Percentiles rank a stretch among this genome's conserved stretches.
Evolutionary conservation across 2,113 vertebrate genomes (phyloP).

Genomic region (Clarias batrachus): DNA sequence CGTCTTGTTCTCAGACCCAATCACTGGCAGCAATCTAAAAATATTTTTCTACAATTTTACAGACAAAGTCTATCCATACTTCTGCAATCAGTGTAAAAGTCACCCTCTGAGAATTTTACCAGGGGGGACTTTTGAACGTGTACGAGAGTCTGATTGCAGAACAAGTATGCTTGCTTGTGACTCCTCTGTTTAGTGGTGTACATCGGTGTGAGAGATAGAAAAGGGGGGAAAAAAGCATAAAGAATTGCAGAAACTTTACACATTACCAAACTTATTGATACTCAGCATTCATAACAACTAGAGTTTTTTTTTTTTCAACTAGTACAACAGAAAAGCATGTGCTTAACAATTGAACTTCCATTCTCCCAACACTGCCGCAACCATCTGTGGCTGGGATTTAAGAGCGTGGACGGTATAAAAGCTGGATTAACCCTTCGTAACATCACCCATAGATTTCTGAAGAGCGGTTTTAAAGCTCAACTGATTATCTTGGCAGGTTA

Average conservation of each 20-base stretch:
- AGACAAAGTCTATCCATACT: constrained; percentile 11
- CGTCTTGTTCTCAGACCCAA: not conserved
- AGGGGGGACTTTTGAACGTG: not conserved
- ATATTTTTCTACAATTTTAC: constrained; percentile 22
- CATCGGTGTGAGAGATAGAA: not conserved
- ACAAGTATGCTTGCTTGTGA: not conserved
- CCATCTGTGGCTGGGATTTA: not conserved
- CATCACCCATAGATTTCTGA: no score
- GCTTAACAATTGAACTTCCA: not conserved
- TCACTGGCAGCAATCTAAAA: not conserved
- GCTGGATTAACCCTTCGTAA: no score
- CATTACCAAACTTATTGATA: not conserved
- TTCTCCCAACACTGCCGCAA: not conserved
- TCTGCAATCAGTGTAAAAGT: constrained; percentile 7
- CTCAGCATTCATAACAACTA: not conserved
- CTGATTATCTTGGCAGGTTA: no score
- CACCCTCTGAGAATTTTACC: constrained; percentile 8
- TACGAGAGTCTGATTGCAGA: not conserved
- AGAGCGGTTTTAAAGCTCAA: no score
- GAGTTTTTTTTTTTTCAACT: not conserved
- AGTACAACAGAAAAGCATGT: not conserved
- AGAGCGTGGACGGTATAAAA: no score
- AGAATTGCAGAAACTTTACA: not conserved
- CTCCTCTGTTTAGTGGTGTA: not conserved
- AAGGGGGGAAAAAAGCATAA: not conserved